Conservation (phyloP, 2,888 invertebrate genomes). For the Sinodicranocentrus sp. region DNA sequence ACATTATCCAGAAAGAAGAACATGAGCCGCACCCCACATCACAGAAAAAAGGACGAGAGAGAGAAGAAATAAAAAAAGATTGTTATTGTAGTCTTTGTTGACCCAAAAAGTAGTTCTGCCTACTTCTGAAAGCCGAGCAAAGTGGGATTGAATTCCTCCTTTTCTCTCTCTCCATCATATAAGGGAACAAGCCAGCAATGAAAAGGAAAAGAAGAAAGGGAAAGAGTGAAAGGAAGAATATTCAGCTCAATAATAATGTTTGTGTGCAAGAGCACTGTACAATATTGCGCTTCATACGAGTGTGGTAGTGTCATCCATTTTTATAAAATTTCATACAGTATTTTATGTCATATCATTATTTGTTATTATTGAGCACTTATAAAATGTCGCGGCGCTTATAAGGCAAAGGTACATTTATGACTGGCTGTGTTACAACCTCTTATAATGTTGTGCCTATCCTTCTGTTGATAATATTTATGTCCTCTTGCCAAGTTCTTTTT, state of each 20-base stretch:
- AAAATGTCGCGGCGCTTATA: constrained; percentile 23
- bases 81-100: constrained; percentile 37
- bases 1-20: constrained; percentile 22
- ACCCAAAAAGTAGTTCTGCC: constrained; percentile 49
- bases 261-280: neutral
- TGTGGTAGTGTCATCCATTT: constrained; percentile 21
- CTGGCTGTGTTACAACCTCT: no score
- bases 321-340: neutral
- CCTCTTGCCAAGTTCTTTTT: constrained; percentile 17
- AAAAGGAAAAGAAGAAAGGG: constrained; percentile 8
- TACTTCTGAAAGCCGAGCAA: constrained; percentile 38
- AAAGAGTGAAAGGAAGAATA: neutral
- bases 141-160: constrained; percentile 47
- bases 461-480: constrained; percentile 10
- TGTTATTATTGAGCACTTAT: constrained; percentile 23
- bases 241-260: neutral
- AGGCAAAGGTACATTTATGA: neutral
- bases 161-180: constrained; percentile 23
- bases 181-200: neutral
- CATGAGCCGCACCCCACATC: constrained; percentile 29
- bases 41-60: constrained; percentile 4
- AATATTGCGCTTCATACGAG: neutral
- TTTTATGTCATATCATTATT: constrained; percentile 31
- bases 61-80: constrained; percentile 22
- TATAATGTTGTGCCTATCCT: neutral